Evolutionary conservation across 2,797 vertebrate species (phyloP).

Genomic region (Momotus momota): DNA sequence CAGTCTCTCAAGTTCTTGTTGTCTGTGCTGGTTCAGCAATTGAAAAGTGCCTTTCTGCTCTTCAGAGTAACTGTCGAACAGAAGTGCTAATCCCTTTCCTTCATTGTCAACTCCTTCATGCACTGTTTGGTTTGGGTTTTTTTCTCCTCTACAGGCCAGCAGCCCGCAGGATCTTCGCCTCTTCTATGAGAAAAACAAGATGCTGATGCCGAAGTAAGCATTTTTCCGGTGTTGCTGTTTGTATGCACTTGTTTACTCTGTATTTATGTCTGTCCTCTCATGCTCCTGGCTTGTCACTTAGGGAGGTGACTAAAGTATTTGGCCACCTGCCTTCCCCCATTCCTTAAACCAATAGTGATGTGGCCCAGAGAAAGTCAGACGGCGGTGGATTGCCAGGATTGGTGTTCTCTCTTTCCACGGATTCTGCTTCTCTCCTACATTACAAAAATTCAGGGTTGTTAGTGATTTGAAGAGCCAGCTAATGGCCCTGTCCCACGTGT

Average conservation of each 20-base stretch:
- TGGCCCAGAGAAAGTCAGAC: not conserved
- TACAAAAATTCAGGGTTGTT: not conserved
- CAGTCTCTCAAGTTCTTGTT: not conserved
- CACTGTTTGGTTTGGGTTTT: not conserved
- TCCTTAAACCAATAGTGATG: not conserved
- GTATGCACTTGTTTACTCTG: conserved; percentile 5
- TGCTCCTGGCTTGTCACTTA: conserved; percentile 16
- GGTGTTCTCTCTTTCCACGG: not conserved
- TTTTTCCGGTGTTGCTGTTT: not conserved
- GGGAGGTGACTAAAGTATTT: conserved; percentile 32
- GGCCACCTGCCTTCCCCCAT: not conserved
- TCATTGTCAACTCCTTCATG: conserved; percentile 1
- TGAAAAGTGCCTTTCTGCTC: not conserved
- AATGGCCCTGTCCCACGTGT: not conserved
- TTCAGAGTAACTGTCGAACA: not conserved
- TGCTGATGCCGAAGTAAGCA: conserved; percentile 90
- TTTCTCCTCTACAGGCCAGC: conserved; percentile 84
- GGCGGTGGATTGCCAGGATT: not conserved
- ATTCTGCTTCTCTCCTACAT: rapidly evolving
- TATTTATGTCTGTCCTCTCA: conserved; percentile 11
- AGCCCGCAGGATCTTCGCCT: conserved; percentile 95
- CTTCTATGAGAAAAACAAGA: conserved; percentile 96
- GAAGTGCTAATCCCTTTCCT: conserved; percentile 11
- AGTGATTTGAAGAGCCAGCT: not conserved
- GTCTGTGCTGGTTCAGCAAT: not conserved